A percentile compares a stretch with the other conserved stretches of the same genome.
Conservation (phyloP, 2,888 invertebrate species). For the Agrochola lychnidis region DNA sequence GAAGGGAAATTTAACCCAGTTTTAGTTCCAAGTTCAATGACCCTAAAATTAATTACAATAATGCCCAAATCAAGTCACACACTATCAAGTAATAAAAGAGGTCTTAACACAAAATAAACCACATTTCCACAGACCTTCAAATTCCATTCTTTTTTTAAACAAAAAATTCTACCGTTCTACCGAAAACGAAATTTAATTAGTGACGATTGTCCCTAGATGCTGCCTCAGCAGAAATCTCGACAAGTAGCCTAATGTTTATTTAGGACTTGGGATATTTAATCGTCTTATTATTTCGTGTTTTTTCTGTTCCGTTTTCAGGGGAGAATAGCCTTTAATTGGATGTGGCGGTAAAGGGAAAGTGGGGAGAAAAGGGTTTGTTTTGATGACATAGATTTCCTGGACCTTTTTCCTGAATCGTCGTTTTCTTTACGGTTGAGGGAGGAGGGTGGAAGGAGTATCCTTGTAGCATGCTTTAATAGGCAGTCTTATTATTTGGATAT, state of each 20-base stretch:
- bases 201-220: slow-evolving; percentile 61
- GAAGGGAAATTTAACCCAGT: too few relatives aligned
- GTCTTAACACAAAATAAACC: slow-evolving; percentile 51
- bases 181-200: slow-evolving; percentile 71
- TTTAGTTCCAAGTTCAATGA: neutral
- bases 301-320: slow-evolving; percentile 32
- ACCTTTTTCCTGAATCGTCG: slow-evolving; percentile 33
- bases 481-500: too few relatives aligned
- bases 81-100: slow-evolving; percentile 22
- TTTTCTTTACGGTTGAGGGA: slow-evolving; percentile 20
- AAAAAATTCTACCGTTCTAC: slow-evolving; percentile 64
- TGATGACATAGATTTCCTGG: slow-evolving; percentile 42
- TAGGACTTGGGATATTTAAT: slow-evolving; percentile 66
- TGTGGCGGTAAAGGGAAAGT: slow-evolving; percentile 13
- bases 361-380: slow-evolving; percentile 41
- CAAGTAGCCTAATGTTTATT: slow-evolving; percentile 64
- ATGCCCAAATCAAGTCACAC: neutral
- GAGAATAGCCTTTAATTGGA: slow-evolving; percentile 47
- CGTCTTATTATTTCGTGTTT: slow-evolving; percentile 61
- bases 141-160: slow-evolving; percentile 58
- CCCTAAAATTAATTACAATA: neutral
- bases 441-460: too few relatives aligned
- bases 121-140: slow-evolving; percentile 32
- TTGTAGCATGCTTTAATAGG: neutral
- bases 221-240: slow-evolving; percentile 62